Conservation (phyloP, 1,140 invertebrate species). For the Drosophila ercepeae region DNA sequence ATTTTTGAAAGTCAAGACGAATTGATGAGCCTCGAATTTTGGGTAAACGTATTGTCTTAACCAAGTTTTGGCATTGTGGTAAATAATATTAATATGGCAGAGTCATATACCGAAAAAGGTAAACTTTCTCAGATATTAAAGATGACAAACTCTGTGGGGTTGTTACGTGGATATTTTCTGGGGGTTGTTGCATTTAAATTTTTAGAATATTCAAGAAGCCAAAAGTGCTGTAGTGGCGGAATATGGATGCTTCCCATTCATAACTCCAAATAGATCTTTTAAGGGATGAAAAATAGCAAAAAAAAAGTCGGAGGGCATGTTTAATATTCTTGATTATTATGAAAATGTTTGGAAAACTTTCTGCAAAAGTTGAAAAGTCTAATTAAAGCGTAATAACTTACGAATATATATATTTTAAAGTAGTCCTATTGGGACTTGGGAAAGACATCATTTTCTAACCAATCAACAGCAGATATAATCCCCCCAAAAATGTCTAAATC, state of each 20-base stretch:
- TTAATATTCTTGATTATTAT: not conserved
- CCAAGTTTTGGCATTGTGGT: slow-evolving; percentile 1
- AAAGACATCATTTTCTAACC: slow-evolving; percentile 5
- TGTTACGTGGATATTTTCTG: not conserved
- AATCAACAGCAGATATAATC: slow-evolving; percentile 13
- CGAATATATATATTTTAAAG: no score
- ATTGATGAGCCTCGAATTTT: slow-evolving; percentile 41
- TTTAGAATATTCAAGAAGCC: slow-evolving; percentile 1
- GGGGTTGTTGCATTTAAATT: slow-evolving; percentile 44
- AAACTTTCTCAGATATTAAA: slow-evolving; percentile 17
- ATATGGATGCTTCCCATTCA: slow-evolving; percentile 12
- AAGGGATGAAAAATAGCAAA: slow-evolving; percentile 14
- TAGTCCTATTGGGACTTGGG: no score
- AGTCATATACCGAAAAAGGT: not conserved
- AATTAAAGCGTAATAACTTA: not conserved
- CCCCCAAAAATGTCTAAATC: slow-evolving; percentile 27
- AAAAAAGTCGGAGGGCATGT: not conserved
- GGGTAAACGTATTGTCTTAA: slow-evolving; percentile 26
- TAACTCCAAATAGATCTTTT: slow-evolving; percentile 17
- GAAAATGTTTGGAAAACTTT: not conserved
- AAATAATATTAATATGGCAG: not conserved
- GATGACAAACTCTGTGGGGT: slow-evolving; percentile 11
- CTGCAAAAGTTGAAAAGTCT: not conserved
- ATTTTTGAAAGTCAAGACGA: slow-evolving; percentile 18
- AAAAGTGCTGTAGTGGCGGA: slow-evolving; percentile 23